phyloP scores from a whole-genome alignment of 2,888 invertebrate species.

The Cephus sareptanus region DNA sequence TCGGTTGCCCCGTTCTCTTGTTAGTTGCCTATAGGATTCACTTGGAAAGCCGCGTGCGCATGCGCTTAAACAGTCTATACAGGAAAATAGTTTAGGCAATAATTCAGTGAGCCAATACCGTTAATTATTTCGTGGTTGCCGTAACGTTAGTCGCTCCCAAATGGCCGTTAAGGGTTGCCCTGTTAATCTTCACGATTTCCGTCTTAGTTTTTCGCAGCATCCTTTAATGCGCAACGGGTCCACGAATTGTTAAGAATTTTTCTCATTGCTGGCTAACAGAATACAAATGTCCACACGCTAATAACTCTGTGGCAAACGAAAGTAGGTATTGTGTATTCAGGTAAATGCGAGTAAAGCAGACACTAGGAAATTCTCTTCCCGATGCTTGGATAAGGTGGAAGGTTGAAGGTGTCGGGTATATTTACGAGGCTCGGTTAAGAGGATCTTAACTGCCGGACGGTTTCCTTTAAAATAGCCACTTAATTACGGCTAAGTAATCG shows the following conservation, averaged over 20 bases:
- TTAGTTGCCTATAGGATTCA: neutral
- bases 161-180: neutral
- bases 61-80: neutral
- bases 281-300: neutral
- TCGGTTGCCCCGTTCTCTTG: neutral
- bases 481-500: slow-evolving; percentile 30
- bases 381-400: neutral
- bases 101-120: slow-evolving; percentile 15
- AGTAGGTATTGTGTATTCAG: neutral
- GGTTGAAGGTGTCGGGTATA: neutral
- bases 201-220: neutral
- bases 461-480: slow-evolving; percentile 27
- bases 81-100: slow-evolving; percentile 1
- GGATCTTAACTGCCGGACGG: slow-evolving; percentile 8
- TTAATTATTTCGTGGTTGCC: slow-evolving; percentile 18
- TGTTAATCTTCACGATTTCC: neutral
- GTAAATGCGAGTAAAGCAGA: neutral
- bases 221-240: neutral
- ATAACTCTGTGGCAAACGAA: neutral
- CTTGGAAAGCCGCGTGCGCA: neutral
- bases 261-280: neutral
- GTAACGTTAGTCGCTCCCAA: slow-evolving; percentile 5
- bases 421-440: slow-evolving; percentile 9
- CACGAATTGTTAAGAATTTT: neutral
- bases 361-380: neutral